Evolutionary conservation across 2,797 vertebrate genomes (phyloP).

Genomic region (Pseudochirops corinnae): DNA sequence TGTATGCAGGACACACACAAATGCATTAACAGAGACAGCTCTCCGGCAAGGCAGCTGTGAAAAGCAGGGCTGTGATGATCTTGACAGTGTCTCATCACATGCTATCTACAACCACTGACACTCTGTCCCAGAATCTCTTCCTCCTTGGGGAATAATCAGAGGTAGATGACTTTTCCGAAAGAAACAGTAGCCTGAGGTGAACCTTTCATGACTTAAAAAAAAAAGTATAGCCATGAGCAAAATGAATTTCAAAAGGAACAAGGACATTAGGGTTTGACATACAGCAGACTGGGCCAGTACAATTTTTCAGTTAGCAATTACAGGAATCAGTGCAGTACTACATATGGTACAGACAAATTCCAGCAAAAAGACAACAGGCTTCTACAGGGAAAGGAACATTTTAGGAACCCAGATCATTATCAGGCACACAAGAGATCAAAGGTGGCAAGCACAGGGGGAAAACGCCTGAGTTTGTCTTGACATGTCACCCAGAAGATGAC

Average conservation of each 20-base stretch:
- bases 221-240: conserved; percentile 12
- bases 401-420: not conserved
- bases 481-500: not conserved
- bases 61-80: conserved; percentile 24
- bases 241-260: conserved; percentile 48
- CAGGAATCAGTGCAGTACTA: conserved; percentile 24
- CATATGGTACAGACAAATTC: not conserved
- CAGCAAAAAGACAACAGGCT: not conserved
- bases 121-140: conserved; percentile 53
- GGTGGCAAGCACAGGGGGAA: not conserved
- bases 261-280: conserved; percentile 52
- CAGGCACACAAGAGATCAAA: not conserved
- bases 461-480: not conserved
- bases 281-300: conserved; percentile 54
- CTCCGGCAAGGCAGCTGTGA: conserved; percentile 1
- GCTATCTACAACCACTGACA: conserved; percentile 59
- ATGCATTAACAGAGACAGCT: not conserved
- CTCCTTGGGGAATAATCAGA: conserved; percentile 63
- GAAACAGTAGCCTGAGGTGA: not conserved
- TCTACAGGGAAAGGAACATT: conserved; percentile 3
- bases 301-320: conserved; percentile 48
- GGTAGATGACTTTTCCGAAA: conserved; percentile 68
- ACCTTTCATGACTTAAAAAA: not conserved
- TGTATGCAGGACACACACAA: conserved; percentile 61
- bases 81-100: conserved; percentile 1